Evolutionary conservation across 2,797 vertebrate genomes (phyloP), one percentile per base, ranked within the genome.

Genomic region (Okamejei kenojei): DNA sequence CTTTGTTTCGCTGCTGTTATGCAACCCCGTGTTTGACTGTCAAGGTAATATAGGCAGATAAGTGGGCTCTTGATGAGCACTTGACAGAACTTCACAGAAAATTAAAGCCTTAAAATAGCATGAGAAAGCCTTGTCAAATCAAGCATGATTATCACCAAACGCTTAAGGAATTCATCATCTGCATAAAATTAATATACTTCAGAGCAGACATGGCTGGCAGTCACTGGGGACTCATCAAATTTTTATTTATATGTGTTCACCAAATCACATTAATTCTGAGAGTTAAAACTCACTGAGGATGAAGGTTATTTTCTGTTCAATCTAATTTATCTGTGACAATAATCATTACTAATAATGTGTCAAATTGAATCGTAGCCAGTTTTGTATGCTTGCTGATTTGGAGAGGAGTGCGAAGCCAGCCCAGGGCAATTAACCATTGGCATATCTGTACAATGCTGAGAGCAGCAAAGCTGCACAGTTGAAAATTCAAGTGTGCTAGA

Each of bases 71-170:
- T 97, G 96, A 97, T 97, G 96, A 97, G 95, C 96, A 96, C 97
- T 97, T 97, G 96, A 97, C 97, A 97, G 96, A 97, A 97, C 96
- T 97, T 97, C 97, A 97, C 96, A 97, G 96, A 97, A 97, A 97
- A 97, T 97, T 97, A 97, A 96, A 95, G 95, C 96, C 96, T 96
- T 96, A 96, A 97, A 97, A 97, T 97, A 97, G 97, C 96, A 97
- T 96, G 97, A 97, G 96, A 97, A 97, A 97, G 95, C 97, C 97
- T 97, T 96, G 97, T 97, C 96, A 97, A 97, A 97, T 97, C 97
- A 97, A 96, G 96, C 96, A 95, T 97, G 96, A 97, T 97, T 97
- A 97, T 96, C 96, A 95, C 93, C 95, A 95, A 97, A 97, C 96
- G 96, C 95, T 96, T 97, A 96, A 97, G 96, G 96, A 97, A 97